A percentile compares a stretch with the other conserved stretches of the same genome.
phyloP scores from a whole-genome alignment of 2,888 invertebrate genomes.

The Brachyptera risi region DNA sequence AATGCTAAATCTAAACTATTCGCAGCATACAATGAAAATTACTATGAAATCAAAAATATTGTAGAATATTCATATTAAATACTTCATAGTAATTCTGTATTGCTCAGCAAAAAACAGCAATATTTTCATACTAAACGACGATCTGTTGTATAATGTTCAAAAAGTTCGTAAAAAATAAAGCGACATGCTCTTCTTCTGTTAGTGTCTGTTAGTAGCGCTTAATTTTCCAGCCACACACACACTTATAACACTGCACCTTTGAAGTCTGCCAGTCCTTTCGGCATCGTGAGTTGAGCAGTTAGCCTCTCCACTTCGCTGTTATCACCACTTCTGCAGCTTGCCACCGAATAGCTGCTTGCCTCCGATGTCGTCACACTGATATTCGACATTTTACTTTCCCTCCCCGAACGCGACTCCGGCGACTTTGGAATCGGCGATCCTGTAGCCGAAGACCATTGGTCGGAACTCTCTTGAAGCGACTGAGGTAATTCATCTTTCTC shows the following conservation, averaged over 20 bases:
- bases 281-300: constrained; percentile 36
- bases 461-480: constrained; percentile 25
- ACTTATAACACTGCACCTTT: constrained; percentile 33
- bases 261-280: constrained; percentile 39
- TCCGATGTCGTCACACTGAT: constrained; percentile 22
- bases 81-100: no score
- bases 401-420: constrained; percentile 1
- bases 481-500: no score
- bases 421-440: constrained; percentile 15
- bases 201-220: not conserved
- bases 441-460: constrained; percentile 15
- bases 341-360: constrained; percentile 21
- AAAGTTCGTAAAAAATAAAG: no score
- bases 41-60: no score
- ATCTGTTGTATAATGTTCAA: no score
- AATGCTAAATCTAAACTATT: no score
- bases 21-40: no score
- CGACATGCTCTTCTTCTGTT: not conserved
- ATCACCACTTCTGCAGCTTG: constrained; percentile 25
- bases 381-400: constrained; percentile 6
- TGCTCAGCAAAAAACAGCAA: no score
- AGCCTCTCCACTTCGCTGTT: constrained; percentile 36
- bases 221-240: not conserved
- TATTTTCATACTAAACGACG: no score
- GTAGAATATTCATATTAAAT: no score